Percentiles rank a stretch among this genome's conserved stretches.
phyloP scores from a whole-genome alignment of 2,113 vertebrate genomes.

The Ahaetulla prasina region DNA sequence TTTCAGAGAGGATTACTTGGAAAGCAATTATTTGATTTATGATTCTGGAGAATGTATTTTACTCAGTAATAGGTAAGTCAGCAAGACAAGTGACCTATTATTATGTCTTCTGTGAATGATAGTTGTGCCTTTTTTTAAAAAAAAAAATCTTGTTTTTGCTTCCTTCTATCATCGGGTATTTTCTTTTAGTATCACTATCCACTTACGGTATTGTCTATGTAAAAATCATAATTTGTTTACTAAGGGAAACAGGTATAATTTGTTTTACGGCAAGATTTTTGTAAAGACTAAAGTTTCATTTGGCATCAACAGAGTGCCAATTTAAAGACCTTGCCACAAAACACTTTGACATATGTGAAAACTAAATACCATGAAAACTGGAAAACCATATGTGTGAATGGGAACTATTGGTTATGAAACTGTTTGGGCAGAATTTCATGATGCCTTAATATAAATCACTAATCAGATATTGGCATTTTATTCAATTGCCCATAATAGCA shows the following conservation, averaged over 20 bases:
- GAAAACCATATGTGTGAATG: neutral
- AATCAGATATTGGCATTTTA: neutral
- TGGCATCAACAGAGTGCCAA: neutral
- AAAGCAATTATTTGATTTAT: neutral
- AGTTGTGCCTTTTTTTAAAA: no score
- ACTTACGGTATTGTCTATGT: neutral
- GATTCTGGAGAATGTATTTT: neutral
- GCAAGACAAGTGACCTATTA: neutral
- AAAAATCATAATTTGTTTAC: neutral
- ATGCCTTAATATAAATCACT: neutral
- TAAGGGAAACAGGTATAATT: neutral
- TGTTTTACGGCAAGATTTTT: neutral
- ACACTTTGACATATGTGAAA: neutral
- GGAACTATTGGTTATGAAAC: neutral
- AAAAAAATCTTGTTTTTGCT: neutral
- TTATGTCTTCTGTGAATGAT: neutral
- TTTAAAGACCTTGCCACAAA: constrained; percentile 6
- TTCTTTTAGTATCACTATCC: neutral
- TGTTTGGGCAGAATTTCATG: neutral
- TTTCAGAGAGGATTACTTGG: neutral
- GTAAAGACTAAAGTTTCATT: constrained; percentile 10
- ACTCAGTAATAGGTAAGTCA: constrained; percentile 4
- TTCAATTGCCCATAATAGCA: neutral
- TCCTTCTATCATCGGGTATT: neutral
- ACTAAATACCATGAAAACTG: neutral